phyloP scores from a whole-genome alignment of 2,888 invertebrate genomes.

The Eilema depressum region DNA sequence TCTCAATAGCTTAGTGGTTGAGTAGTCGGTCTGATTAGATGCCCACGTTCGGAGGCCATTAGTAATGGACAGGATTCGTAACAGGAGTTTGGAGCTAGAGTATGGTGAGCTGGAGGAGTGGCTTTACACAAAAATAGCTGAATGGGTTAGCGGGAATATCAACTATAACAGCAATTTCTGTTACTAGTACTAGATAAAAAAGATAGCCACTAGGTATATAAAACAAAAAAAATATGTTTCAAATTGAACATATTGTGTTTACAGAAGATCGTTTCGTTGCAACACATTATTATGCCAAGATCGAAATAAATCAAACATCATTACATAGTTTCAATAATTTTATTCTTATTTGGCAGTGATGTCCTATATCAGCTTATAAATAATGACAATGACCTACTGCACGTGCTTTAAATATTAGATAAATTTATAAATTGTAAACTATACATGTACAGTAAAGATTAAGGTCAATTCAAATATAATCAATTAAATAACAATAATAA shows the following conservation, averaged over 20 bases:
- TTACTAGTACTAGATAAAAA: too few relatives aligned
- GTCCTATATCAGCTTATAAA: background rate
- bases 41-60: too few relatives aligned
- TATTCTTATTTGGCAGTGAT: constrained; percentile 32
- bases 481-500: background rate
- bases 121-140: too few relatives aligned
- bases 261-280: background rate
- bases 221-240: too few relatives aligned
- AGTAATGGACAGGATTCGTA: too few relatives aligned
- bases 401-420: background rate
- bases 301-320: constrained; percentile 6
- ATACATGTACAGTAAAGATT: background rate
- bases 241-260: background rate
- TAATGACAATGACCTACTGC: background rate
- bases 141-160: too few relatives aligned
- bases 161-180: too few relatives aligned
- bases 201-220: too few relatives aligned
- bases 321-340: constrained; percentile 11
- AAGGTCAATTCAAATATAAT: background rate
- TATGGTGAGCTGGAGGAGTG: too few relatives aligned
- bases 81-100: too few relatives aligned
- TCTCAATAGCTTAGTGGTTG: too few relatives aligned
- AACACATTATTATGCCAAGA: constrained; percentile 1
- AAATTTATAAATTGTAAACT: background rate
- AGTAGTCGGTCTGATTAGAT: too few relatives aligned